Percentiles rank a stretch among this genome's conserved stretches.
Conservation (phyloP, 2,797 vertebrate genomes). For the Protonibea diacanthus region DNA sequence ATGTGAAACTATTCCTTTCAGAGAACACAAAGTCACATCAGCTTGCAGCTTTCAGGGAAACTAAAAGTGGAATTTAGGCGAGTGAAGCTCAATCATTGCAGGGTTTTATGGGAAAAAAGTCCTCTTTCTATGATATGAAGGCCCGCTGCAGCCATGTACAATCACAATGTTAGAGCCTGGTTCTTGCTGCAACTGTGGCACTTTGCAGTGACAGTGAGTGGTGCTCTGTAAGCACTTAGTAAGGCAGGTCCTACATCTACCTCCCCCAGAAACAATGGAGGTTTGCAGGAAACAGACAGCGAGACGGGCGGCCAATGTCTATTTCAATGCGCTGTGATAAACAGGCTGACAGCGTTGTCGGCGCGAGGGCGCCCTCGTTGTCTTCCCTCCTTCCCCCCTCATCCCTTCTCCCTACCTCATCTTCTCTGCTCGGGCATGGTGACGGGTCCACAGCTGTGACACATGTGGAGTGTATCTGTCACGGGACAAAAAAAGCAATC, state of each 20-base stretch:
- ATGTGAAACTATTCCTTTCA: neutral
- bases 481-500: slow-evolving; percentile 74
- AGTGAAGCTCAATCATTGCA: neutral
- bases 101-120: neutral
- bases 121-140: neutral
- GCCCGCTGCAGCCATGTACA: slow-evolving; percentile 21
- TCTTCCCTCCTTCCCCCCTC: slow-evolving; percentile 11
- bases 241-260: slow-evolving; percentile 65
- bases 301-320: slow-evolving; percentile 58
- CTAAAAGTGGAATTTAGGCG: neutral
- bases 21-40: neutral
- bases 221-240: slow-evolving; percentile 67
- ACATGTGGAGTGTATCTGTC: slow-evolving; percentile 74
- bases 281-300: slow-evolving; percentile 40
- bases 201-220: slow-evolving; percentile 66
- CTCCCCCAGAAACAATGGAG: slow-evolving; percentile 62
- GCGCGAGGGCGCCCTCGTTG: slow-evolving; percentile 17
- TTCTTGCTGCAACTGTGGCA: slow-evolving; percentile 38
- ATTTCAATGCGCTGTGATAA: slow-evolving; percentile 66
- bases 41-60: neutral
- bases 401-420: slow-evolving; percentile 42
- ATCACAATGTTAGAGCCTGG: slow-evolving; percentile 31
- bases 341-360: slow-evolving; percentile 62
- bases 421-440: slow-evolving; percentile 40
- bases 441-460: slow-evolving; percentile 64